These are phyloP conservation scores for Pithys albifrons DNA, from an alignment of 2,113 vertebrate genomes.

Conservation along the genomic window DNA sequence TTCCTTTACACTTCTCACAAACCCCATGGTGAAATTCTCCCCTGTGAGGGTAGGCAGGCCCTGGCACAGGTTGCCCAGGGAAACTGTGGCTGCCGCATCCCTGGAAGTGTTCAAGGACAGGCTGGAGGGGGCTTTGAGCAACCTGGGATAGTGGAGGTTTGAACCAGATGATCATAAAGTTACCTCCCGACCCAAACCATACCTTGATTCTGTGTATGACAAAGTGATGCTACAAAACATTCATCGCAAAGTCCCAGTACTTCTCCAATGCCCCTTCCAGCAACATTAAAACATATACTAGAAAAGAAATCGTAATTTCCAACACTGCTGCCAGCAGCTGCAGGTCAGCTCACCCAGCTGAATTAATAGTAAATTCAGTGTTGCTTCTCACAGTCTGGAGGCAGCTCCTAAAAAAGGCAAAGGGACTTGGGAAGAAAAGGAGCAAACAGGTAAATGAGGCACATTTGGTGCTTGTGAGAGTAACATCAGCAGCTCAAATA, in stretches of 20 bases:
- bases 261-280: background rate
- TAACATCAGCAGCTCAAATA: background rate
- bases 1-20: background rate
- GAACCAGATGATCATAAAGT: background rate
- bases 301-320: background rate
- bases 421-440: background rate
- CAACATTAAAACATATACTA: background rate
- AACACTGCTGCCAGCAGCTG: background rate
- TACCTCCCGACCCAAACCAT: background rate
- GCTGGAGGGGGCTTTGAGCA: background rate
- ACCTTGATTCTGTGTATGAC: background rate
- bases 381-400: background rate
- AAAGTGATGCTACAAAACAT: background rate
- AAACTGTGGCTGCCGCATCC: background rate
- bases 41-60: background rate
- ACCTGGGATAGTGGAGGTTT: background rate
- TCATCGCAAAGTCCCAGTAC: background rate
- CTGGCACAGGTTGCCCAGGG: background rate
- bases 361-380: background rate
- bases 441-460: background rate
- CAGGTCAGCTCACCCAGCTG: background rate
- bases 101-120: background rate
- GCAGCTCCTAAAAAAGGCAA: background rate
- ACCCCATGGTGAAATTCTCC: background rate
- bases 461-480: background rate